Evolutionary conservation across 2,888 invertebrate species (phyloP), one percentile per base, ranked within the genome.

Genomic region (Machimus rusticus): DNA sequence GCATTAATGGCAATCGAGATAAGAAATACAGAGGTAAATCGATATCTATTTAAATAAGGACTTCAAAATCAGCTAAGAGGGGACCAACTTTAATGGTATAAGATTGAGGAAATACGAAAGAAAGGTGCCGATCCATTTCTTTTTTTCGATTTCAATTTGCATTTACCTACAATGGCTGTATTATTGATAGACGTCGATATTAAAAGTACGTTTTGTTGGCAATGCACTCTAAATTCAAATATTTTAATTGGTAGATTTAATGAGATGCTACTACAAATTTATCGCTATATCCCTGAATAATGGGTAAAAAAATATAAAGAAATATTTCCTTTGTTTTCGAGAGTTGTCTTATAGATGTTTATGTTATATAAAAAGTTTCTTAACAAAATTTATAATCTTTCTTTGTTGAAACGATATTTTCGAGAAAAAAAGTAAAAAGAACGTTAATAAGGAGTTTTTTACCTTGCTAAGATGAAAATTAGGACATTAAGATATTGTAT

Each of bases 21-120:
- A 55, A 82, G 81, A 31, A n/a, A 55, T 82, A 82, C 8, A 82
- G 57, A 55, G 19, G 34, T 55, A 55, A 82, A 82, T 82, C 81
- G 57, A 82, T 82, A 82, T 55, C 55, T 43, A 39, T 43, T 78
- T 43, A 78, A 78, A 78, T 78, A 43, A 23, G 46, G 46, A 78
- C 46, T 43, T 51, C 51, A 8, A 51, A 51, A 51, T n/a, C 51
- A 51, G 51, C 51, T 16, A 51, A 51, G n/a, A n/a, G n/a, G 51
- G 51, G 51, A 51, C 51, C 51, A 51, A 16, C n/a, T n/a, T 51
- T 51, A 51, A 51, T 51, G n/a, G 51, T 19, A 46, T 46, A 16
- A 51, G n/a, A 51, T 51, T 51, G 51, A 8, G 51, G 19, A 8
- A n/a, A 51, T 16, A 5, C n/a, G 51, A 51, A 51, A n/a, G 51